A percentile compares a stretch with the other conserved stretches of the same genome.
phyloP scores from a whole-genome alignment of 2,797 vertebrate species.

The Acridotheres tristis region DNA sequence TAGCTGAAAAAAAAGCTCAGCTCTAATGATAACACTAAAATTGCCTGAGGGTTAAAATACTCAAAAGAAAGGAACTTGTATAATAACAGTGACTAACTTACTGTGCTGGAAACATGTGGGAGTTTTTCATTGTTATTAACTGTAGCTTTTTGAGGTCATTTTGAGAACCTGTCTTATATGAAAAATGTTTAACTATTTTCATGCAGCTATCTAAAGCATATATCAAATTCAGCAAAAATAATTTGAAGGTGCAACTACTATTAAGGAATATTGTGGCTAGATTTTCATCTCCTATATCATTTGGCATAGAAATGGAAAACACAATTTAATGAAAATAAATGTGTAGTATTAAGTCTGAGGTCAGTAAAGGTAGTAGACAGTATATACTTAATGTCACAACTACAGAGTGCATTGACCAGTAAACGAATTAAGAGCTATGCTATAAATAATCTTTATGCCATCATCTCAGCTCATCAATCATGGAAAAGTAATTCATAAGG shows the following conservation, averaged over 20 bases:
- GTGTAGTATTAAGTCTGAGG: slow-evolving; percentile 16
- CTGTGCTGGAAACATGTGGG: not conserved
- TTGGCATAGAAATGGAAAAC: slow-evolving; percentile 25
- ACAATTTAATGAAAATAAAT: slow-evolving; percentile 50
- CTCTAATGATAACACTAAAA: slow-evolving; percentile 16
- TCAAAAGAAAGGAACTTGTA: not conserved
- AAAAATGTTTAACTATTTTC: slow-evolving; percentile 41
- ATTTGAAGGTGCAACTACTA: slow-evolving; percentile 4
- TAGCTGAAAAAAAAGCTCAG: not conserved
- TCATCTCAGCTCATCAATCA: not conserved
- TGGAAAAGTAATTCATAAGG: not conserved
- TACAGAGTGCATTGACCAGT: not conserved
- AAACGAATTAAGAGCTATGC: not conserved
- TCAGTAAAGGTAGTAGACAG: slow-evolving; percentile 35
- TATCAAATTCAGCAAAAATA: slow-evolving; percentile 25
- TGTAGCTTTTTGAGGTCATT: not conserved
- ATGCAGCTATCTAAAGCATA: not conserved
- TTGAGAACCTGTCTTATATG: slow-evolving; percentile 1
- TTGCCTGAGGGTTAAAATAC: not conserved
- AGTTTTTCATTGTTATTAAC: not conserved
- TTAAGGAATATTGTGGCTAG: not conserved
- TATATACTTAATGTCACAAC: not conserved
- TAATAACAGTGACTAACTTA: not conserved
- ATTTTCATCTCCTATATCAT: slow-evolving; percentile 13
- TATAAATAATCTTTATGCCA: slow-evolving; percentile 18